A percentile compares a stretch with the other conserved stretches of the same genome.
Evolutionary conservation across 2,888 invertebrate species (phyloP).

Genomic region (Dryomyza anilis): DNA sequence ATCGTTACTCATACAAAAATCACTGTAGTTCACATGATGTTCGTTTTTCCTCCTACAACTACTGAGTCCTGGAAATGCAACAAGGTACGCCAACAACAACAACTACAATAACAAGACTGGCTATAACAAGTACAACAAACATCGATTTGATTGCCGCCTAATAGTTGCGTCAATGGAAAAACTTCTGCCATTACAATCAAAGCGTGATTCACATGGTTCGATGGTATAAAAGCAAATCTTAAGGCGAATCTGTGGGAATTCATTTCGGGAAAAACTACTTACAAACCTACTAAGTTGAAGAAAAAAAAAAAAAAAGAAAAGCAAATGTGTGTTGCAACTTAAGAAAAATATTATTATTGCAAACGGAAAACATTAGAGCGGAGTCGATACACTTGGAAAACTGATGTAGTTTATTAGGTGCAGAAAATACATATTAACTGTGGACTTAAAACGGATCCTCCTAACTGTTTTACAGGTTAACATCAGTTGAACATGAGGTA

Average conservation of each 20-base stretch:
- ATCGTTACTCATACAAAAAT: constrained; percentile 37
- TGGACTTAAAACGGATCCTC: no score
- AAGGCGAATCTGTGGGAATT: constrained; percentile 12
- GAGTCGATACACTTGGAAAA: no score
- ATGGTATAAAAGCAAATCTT: constrained; percentile 23
- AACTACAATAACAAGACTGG: background rate
- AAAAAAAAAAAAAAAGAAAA: background rate
- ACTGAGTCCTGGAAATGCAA: background rate
- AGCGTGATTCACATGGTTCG: constrained; percentile 23
- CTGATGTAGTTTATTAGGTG: no score
- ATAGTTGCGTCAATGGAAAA: constrained; percentile 43
- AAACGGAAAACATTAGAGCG: constrained; percentile 33
- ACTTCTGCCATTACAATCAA: constrained; percentile 39
- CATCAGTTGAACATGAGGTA: no score
- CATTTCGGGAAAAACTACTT: no score
- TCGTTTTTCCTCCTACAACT: background rate
- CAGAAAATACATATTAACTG: no score
- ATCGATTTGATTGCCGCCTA: constrained; percentile 40
- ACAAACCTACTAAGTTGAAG: constrained; percentile 7
- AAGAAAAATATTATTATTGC: constrained; percentile 36
- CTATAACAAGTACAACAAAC: background rate
- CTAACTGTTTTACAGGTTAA: no score
- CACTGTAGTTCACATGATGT: background rate
- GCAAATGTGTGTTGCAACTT: constrained; percentile 15
- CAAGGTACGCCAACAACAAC: constrained; percentile 3